Percentiles rank a stretch among this genome's conserved stretches.
Evolutionary conservation across 2,888 invertebrate genomes (phyloP).

Genomic region (Entomobrya proxima): DNA sequence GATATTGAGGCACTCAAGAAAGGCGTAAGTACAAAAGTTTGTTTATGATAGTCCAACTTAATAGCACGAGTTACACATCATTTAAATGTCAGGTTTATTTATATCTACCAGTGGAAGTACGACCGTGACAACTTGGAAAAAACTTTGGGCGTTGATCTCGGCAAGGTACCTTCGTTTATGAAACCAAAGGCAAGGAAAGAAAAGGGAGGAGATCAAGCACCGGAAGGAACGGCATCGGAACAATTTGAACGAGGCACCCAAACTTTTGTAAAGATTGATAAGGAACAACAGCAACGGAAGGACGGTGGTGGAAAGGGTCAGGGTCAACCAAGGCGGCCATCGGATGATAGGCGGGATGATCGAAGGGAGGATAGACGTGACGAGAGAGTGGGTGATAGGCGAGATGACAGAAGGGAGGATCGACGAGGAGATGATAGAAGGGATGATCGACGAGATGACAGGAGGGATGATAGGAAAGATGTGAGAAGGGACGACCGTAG

Average conservation of each 20-base stretch:
- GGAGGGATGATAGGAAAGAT: too few species aligned
- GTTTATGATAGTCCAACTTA: background rate
- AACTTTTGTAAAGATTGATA: slow-evolving; percentile 22
- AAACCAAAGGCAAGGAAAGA: slow-evolving; percentile 11
- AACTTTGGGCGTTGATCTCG: slow-evolving; percentile 59
- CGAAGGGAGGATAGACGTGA: too few species aligned
- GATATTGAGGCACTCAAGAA: slow-evolving; percentile 62
- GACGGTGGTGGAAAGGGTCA: background rate
- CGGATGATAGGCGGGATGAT: too few species aligned
- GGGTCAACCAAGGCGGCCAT: too few species aligned
- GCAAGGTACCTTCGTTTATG: slow-evolving; percentile 65
- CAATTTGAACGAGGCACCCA: slow-evolving; percentile 53
- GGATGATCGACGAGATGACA: too few species aligned
- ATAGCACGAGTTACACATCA: background rate
- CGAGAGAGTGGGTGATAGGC: too few species aligned
- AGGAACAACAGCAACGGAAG: background rate
- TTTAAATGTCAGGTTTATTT: slow-evolving; percentile 1
- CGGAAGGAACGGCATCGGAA: background rate
- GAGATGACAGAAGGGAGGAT: too few species aligned
- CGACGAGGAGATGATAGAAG: too few species aligned
- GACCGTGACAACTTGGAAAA: slow-evolving; percentile 64
- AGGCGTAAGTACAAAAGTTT: slow-evolving; percentile 48
- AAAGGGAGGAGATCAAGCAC: background rate
- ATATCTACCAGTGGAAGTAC: slow-evolving; percentile 62
- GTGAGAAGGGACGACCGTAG: too few species aligned